Base-by-base conservation (phyloP, 2,797 vertebrate genomes). In the Chelonia mydas region DNA sequence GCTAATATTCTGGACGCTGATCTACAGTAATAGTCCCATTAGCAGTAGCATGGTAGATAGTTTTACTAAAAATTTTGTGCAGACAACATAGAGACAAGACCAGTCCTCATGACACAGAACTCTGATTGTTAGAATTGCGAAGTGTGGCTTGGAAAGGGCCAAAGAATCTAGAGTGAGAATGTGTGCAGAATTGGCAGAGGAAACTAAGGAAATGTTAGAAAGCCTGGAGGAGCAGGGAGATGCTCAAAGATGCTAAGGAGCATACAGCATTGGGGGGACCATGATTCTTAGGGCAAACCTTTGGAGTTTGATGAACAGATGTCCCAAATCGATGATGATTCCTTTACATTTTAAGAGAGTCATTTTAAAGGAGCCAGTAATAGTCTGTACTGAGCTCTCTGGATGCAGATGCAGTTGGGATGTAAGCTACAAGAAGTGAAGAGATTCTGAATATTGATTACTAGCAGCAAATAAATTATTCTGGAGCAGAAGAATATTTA, bases 181-280 rank as follows among this genome's bases (percentile, higher is more conserved):
- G 68, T 57, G 86, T 82, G 6, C 76, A 23, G 65, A 68, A 68
- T 9, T n/a, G n/a, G 57, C 7, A 82, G 41, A 45, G 79, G 76
- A 90, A 89, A 28, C 59, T 74, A 77, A 91, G 78, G 86, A 33
- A 68, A 19, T 37, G 19, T 68, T 68, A 41, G 49, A 28, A 76
- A 33, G 57, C 79, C 74, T 79, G 51, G 79, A 86, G 45, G 25
- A 81, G 5, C 50, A 84, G 33, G 50, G 65, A 81, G 92, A 31
- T 65, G 6, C 19, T 86, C 83, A 3, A 86, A 90, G 41, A 96
- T 91, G 15, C 61, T 91, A 5, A 84, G 95, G 77, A 91, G 87
- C 49, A 53, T 5, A 83, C 51, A 86, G 16, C 19, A 2, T 28
- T n/a, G 33, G 11, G 28, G 83, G 10, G 51, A 80, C 12, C 55